phyloP scores from a whole-genome alignment of 2,888 invertebrate genomes.

The Acanthosepion pharaonis region DNA sequence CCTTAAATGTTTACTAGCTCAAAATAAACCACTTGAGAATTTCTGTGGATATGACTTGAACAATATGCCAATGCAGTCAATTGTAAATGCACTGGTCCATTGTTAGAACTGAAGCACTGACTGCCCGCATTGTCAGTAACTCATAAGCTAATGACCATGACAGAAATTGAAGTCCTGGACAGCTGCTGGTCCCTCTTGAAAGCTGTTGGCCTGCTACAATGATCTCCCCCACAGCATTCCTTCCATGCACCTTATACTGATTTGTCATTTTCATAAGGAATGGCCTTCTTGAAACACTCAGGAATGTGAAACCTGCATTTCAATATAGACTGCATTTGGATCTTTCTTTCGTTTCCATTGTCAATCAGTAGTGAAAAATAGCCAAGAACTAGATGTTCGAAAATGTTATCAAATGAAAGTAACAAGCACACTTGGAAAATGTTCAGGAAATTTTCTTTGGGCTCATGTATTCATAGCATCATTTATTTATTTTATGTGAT shows the following conservation, averaged over 20 bases:
- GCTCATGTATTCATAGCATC: too few relatives aligned
- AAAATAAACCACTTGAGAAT: constrained; percentile 33
- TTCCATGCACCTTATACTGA: background rate
- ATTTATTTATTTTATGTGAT: too few relatives aligned
- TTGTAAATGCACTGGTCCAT: background rate
- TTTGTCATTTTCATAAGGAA: background rate
- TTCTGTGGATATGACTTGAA: background rate
- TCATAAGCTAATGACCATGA: background rate
- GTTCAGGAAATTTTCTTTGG: too few relatives aligned
- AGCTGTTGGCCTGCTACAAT: background rate
- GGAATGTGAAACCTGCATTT: background rate
- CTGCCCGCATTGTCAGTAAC: background rate
- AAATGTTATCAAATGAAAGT: too few relatives aligned
- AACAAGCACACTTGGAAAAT: too few relatives aligned
- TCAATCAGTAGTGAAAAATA: background rate
- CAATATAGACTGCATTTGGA: background rate
- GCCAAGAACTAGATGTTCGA: background rate
- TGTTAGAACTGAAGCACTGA: background rate
- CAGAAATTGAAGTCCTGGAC: background rate
- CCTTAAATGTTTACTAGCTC: background rate
- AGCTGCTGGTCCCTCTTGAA: background rate
- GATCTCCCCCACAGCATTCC: background rate
- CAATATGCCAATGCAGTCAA: background rate
- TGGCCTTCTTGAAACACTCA: background rate
- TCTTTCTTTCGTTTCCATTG: background rate